These are phyloP conservation scores for Drosophila affinis DNA, from an alignment of 2,888 invertebrate species.

Conservation along the genomic window DNA sequence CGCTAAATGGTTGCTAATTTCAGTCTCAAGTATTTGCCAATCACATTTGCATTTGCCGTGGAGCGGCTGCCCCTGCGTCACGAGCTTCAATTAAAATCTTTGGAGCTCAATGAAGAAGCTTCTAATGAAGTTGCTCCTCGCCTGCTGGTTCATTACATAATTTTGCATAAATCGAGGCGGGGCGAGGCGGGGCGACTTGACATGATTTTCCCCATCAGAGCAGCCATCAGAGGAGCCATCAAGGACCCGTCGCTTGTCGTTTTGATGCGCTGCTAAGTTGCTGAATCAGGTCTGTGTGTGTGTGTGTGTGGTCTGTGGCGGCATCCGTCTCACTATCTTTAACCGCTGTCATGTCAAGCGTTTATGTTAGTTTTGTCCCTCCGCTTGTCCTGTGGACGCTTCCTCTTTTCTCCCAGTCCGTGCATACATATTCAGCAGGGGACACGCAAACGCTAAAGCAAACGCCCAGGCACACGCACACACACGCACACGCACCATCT, in stretches of 20 bases:
- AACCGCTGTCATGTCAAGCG: constrained; percentile 43
- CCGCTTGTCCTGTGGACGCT: constrained; percentile 22
- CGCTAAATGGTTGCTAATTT: constrained; percentile 46
- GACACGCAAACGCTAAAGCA: constrained; percentile 27
- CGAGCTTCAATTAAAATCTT: constrained; percentile 37
- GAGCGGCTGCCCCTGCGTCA: constrained; percentile 31
- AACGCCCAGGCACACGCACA: constrained; percentile 44
- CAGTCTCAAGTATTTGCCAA: neutral
- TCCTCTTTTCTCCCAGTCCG: constrained; percentile 44
- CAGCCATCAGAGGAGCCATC: neutral
- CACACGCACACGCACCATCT: constrained; percentile 47
- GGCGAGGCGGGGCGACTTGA: constrained; percentile 15
- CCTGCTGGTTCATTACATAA: constrained; percentile 45
- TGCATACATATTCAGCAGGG: constrained; percentile 13
- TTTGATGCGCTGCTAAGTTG: constrained; percentile 14
- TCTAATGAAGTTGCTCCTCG: constrained; percentile 21
- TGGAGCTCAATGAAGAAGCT: constrained; percentile 21
- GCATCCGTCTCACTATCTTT: constrained; percentile 44
- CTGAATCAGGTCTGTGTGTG: neutral
- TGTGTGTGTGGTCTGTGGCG: constrained; percentile 5
- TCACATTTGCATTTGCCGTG: constrained; percentile 15
- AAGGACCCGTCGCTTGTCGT: constrained; percentile 3
- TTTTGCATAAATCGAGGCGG: constrained; percentile 56
- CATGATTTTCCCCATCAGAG: constrained; percentile 22
- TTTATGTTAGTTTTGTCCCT: constrained; percentile 39